Evolutionary conservation across 2,888 invertebrate genomes (phyloP), one percentile per base, ranked within the genome.

Genomic region (Limenitis camilla): DNA sequence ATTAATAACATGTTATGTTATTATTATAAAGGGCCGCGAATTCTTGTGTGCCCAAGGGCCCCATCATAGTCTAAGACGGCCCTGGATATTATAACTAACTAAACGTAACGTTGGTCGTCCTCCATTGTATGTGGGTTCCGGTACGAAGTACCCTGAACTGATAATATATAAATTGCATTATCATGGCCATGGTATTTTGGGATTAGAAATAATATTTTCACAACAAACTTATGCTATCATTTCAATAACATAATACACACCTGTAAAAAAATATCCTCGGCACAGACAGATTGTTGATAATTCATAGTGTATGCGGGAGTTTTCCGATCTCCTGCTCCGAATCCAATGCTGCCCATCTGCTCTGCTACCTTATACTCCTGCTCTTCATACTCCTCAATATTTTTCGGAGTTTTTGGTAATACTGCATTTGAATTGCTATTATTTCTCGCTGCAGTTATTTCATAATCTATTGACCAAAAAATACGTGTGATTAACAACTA

Each of bases 211-310:
- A 19, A 19, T 10, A 10, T 35, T 10, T 10, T 10, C 6, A 35
- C n/a, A 5, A 35, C 5, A 10, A 10, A 36, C 6, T 6, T 42
- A 5, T 31, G 42, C 7, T 42, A 32, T 8, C 29, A 6, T 38
- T 40, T 45, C 11, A 33, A 19, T 39, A 28, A 32, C 9, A 40
- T 40, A 31, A 31, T 36, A 5, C 11, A 11, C 11, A 94, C 94
- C 86, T 94, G 94, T 46, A 97, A 86, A 78, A 91, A 97, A 6
- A 96, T 90, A 77, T 97, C 96, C 74, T 96, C 94, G 0, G 96
- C 90, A 6, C 93, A 90, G 0, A 97, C 94, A 33, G 93, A 89
- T 78, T 97, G 97, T 63, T 94, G 93, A 76, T 95, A 97, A 61
- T 91, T 90, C 74, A 96, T 92, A 35, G 92, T 92, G 81, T 95